Base-by-base conservation (phyloP, 2,888 invertebrate genomes). In the Nowickia ferox region DNA sequence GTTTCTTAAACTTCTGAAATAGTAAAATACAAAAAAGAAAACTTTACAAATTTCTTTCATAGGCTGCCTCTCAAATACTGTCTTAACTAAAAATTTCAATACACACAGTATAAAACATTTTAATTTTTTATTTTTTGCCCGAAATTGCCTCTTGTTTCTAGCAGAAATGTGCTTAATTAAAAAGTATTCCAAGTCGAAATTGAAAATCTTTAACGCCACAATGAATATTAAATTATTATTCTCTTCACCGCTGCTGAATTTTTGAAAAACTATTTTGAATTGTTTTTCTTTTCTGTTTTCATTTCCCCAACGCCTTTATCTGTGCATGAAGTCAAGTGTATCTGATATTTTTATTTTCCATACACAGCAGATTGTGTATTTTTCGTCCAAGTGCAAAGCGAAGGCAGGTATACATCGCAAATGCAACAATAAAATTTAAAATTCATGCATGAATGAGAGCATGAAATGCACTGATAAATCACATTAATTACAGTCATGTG, bases 401-500 rank as follows among this genome's bases (percentile, higher is more conserved):
- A 17, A 51, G 40, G 40, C 42, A 19, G 38, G 40, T 42, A 15
- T 17, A 38, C 53, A 53, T 17, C 17, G 44, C 59, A 59, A 44
- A 59, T 51, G 63, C 82, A 85, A 69, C 82, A 68, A 78, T 74
- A 74, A 68, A 71, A 72, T 65, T 82, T 63, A 81, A 85, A 82
- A 82, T 85, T 82, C 68, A 85, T 85, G 78, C 81, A 48, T 80
- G 63, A 71, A 55, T 76, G 59, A 66, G 61, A 66, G 79, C 63
- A 75, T 68, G 72, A 75, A 86, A 86, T 83, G 66, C 83, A 72
- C 86, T 86, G 86, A 86, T 83, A 86, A 86, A 86, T 83, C 79
- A 79, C 75, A 78, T 86, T 86, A 84, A 86, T 86, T 86, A 84
- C 77, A 69, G 48, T 77, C 84, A 81, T 86, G 80, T 81, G 77